These are phyloP conservation scores for Eledone cirrhosa DNA, from an alignment of 2,888 invertebrate species.

Conservation along the genomic window DNA sequence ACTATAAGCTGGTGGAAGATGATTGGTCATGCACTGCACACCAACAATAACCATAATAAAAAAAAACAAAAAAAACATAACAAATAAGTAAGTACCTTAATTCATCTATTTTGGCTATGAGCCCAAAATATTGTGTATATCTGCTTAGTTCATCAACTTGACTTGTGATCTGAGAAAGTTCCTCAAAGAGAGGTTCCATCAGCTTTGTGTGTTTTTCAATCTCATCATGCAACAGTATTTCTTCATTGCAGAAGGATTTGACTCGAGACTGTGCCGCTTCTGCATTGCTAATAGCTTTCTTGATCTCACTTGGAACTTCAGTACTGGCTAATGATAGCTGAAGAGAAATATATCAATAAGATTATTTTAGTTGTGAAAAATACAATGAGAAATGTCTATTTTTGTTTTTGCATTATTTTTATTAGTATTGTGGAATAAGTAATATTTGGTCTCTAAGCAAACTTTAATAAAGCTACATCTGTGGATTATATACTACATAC, in stretches of 20 bases:
- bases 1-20: too few species aligned
- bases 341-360: slow-evolving; percentile 18
- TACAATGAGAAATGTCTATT: too few species aligned
- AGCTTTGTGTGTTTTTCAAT: slow-evolving; percentile 49
- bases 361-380: too few species aligned
- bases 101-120: slow-evolving; percentile 55
- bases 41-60: too few species aligned
- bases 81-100: slow-evolving; percentile 49
- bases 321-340: slow-evolving; percentile 58
- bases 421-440: too few species aligned
- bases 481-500: too few species aligned
- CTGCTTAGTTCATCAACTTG: slow-evolving; percentile 57
- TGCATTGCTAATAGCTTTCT: slow-evolving; percentile 53
- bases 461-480: too few species aligned
- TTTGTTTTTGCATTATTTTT: too few species aligned
- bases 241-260: slow-evolving; percentile 42
- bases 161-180: slow-evolving; percentile 45
- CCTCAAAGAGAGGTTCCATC: slow-evolving; percentile 46
- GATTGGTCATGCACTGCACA: too few species aligned
- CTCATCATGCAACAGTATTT: slow-evolving; percentile 49
- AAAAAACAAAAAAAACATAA: neutral
- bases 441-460: too few species aligned
- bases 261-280: slow-evolving; percentile 47
- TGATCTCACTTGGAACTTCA: slow-evolving; percentile 59
- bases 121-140: slow-evolving; percentile 55